Conservation (phyloP, 2,888 invertebrate genomes). For the Melieria picta region DNA sequence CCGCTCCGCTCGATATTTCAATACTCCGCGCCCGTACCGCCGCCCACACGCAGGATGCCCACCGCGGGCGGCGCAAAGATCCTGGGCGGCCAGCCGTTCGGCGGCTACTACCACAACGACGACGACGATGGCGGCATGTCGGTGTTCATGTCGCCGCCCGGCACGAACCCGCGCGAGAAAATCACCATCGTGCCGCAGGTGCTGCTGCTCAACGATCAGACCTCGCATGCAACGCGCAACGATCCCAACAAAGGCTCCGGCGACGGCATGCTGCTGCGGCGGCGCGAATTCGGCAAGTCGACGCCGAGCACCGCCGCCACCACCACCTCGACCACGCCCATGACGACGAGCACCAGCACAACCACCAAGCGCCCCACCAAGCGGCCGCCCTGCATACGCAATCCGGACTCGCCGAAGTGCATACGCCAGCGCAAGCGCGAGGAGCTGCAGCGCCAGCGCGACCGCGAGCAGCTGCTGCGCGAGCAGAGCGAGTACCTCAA, state of each 20-base stretch:
- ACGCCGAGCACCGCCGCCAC: slow-evolving; percentile 37
- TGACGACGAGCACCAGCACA: slow-evolving; percentile 44
- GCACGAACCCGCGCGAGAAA: slow-evolving; percentile 49
- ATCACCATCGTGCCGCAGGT: slow-evolving; percentile 63
- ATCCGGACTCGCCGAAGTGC: slow-evolving; percentile 61
- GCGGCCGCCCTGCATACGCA: slow-evolving; percentile 58
- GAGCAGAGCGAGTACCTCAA: slow-evolving; percentile 57
- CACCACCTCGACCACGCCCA: slow-evolving; percentile 42
- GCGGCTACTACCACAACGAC: slow-evolving; percentile 57
- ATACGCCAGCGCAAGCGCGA: slow-evolving; percentile 61
- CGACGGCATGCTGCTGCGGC: slow-evolving; percentile 38
- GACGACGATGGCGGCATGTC: slow-evolving; percentile 51
- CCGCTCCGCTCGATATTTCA: slow-evolving; percentile 55
- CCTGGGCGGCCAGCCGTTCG: slow-evolving; percentile 49
- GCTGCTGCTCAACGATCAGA: slow-evolving; percentile 61
- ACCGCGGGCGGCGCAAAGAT: slow-evolving; percentile 44
- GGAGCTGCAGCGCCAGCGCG: slow-evolving; percentile 59
- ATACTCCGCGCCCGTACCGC: slow-evolving; percentile 58
- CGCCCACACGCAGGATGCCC: slow-evolving; percentile 55
- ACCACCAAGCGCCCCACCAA: slow-evolving; percentile 56
- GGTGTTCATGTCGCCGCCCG: slow-evolving; percentile 48
- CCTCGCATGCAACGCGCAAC: slow-evolving; percentile 45
- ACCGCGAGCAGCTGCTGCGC: slow-evolving; percentile 59
- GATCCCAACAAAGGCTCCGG: slow-evolving; percentile 32
- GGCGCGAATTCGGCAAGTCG: slow-evolving; percentile 36